Percentiles rank a stretch among this genome's conserved stretches.
Evolutionary conservation across 2,888 invertebrate species (phyloP).

Genomic region (Metopia argyrocephala): DNA sequence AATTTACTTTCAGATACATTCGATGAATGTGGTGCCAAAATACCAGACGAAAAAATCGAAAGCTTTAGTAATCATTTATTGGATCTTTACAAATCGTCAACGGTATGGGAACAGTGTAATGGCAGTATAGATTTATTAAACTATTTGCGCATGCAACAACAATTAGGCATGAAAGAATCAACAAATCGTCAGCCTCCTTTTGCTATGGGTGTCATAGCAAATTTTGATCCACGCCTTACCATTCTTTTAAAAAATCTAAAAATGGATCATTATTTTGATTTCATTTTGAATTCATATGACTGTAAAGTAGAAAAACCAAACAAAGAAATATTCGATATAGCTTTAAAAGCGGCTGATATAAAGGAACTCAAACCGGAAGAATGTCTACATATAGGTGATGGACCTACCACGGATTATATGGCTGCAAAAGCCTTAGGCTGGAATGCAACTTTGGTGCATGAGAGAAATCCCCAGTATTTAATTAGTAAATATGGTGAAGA

Average conservation of each 20-base stretch:
- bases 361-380: slow-evolving; percentile 80
- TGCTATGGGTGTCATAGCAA: slow-evolving; percentile 88
- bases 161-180: slow-evolving; percentile 63
- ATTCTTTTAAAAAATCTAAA: slow-evolving; percentile 83
- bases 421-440: slow-evolving; percentile 88
- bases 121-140: slow-evolving; percentile 84
- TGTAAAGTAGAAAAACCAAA: slow-evolving; percentile 88
- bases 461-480: slow-evolving; percentile 75
- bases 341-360: slow-evolving; percentile 80
- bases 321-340: slow-evolving; percentile 84
- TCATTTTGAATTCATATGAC: slow-evolving; percentile 88
- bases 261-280: slow-evolving; percentile 86
- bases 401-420: slow-evolving; percentile 85
- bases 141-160: slow-evolving; percentile 78
- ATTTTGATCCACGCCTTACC: slow-evolving; percentile 90
- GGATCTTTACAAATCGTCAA: slow-evolving; percentile 84
- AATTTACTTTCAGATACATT: slow-evolving; percentile 72
- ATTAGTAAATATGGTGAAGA: slow-evolving; percentile 77
- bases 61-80: slow-evolving; percentile 83
- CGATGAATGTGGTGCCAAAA: slow-evolving; percentile 73
- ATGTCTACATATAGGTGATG: slow-evolving; percentile 91
- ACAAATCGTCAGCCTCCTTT: slow-evolving; percentile 67
- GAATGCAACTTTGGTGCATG: slow-evolving; percentile 82
- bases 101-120: slow-evolving; percentile 86
- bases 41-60: slow-evolving; percentile 77